Percentiles rank a stretch among this genome's conserved stretches.
These are phyloP conservation scores for Oryctolagus cuniculus DNA, from an alignment of 2,113 vertebrate species.

Conservation along the genomic window mOryCun1.1 NC_091442.1:18189501-18190000, in stretches of 20 bases:
- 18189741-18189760: constrained; percentile 17
- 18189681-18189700: constrained; percentile 58
- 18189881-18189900: neutral
- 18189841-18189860: rapidly evolving
- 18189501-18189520: constrained; percentile 75
- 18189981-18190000: neutral
- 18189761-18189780: neutral
- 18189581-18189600: constrained; percentile 73
- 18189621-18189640: constrained; percentile 59
- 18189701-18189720: constrained; percentile 41
- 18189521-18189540: constrained; percentile 21
- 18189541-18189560: constrained; percentile 65
- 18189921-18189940: neutral
- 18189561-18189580: constrained; percentile 46
- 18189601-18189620: constrained; percentile 80
- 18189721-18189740: neutral
- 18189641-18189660: constrained; percentile 56
- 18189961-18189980: neutral
- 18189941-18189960: neutral
- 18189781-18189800: neutral
- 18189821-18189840: neutral
- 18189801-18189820: neutral
- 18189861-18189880: neutral
- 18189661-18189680: constrained; percentile 21
- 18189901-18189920: neutral